phyloP scores from a whole-genome alignment of 2,113 vertebrate species.

The Geococcyx californianus region DNA sequence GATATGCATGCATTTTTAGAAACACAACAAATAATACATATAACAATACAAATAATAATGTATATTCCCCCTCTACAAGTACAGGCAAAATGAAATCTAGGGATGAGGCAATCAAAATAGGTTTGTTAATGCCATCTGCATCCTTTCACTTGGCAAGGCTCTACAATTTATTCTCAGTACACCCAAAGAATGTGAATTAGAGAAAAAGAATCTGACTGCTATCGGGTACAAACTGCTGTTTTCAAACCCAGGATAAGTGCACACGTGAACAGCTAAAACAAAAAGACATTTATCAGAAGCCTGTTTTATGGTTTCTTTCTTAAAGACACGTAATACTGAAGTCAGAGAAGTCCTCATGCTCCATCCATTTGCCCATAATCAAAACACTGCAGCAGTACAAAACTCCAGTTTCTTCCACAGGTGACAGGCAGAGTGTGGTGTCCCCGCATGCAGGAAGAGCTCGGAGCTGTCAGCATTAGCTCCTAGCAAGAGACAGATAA shows the following conservation, averaged over 20 bases:
- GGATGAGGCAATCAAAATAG: neutral
- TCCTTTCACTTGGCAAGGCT: neutral
- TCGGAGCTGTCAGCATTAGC: neutral
- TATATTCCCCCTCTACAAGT: neutral
- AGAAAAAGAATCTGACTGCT: neutral
- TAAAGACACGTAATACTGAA: neutral
- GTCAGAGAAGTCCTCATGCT: neutral
- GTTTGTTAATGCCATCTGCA: neutral
- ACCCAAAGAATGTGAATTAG: neutral
- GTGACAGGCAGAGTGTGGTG: neutral
- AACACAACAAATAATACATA: neutral
- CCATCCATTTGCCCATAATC: neutral
- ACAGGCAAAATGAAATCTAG: neutral
- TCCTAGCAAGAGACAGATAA: neutral
- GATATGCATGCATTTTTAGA: neutral
- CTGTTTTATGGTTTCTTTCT: accelerated
- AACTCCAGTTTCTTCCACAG: neutral
- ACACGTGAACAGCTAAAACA: neutral
- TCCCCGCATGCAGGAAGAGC: neutral
- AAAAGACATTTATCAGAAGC: neutral
- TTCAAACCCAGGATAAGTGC: neutral
- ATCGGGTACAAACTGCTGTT: neutral
- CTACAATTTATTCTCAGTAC: neutral
- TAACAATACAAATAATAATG: neutral
- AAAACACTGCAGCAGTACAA: neutral